These are phyloP conservation scores for Melitaea athalia DNA, from an alignment of 2,888 invertebrate species.

Conservation along the genomic window DNA sequence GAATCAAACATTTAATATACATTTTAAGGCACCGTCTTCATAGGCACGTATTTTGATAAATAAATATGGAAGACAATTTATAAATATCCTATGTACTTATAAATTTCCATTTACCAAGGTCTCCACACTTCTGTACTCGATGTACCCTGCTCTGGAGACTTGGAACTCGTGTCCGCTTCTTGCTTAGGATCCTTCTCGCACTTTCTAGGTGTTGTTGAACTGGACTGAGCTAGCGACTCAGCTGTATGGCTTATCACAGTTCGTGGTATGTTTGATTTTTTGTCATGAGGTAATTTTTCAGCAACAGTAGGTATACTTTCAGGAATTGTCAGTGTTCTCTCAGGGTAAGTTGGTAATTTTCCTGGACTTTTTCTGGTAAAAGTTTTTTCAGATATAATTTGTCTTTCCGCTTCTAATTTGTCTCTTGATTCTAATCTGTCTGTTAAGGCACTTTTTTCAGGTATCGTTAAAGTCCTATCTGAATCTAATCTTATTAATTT, in stretches of 20 bases:
- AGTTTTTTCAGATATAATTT: conserved; percentile 42
- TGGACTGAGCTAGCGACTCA: conserved; percentile 64
- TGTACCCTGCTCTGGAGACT: conserved; percentile 64
- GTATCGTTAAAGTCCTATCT: conserved; percentile 45
- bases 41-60: conserved; percentile 28
- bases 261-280: conserved; percentile 45
- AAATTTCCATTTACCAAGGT: conserved; percentile 55
- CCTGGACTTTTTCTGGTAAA: conserved; percentile 58
- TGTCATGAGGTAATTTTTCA: conserved; percentile 47
- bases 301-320: conserved; percentile 60
- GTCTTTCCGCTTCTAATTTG: conserved; percentile 38
- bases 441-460: conserved; percentile 35
- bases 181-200: conserved; percentile 40
- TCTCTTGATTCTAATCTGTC: conserved; percentile 33
- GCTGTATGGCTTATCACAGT: conserved; percentile 77
- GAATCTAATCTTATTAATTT: conserved; percentile 60
- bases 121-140: conserved; percentile 74
- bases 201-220: conserved; percentile 36
- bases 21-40: conserved; percentile 9
- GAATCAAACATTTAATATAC: conserved; percentile 5
- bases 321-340: conserved; percentile 60
- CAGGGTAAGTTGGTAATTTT: conserved; percentile 46
- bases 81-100: not conserved
- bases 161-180: conserved; percentile 61
- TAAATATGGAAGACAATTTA: conserved; percentile 35